These are phyloP conservation scores for Actinopyga echinites DNA, from an alignment of 53 echinoderm and acorn worm genomes.

Conservation along the genomic window DNA sequence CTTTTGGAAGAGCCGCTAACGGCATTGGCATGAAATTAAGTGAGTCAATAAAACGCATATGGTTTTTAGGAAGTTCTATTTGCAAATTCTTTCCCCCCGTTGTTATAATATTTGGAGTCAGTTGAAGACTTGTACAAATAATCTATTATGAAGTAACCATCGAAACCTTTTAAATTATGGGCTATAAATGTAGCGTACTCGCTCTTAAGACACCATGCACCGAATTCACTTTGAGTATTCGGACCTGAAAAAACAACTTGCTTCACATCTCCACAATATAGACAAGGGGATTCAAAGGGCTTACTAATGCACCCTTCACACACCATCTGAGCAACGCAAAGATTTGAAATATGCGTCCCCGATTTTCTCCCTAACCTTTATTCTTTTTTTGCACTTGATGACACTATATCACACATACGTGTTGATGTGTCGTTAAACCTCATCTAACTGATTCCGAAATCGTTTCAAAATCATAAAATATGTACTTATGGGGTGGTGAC, in stretches of 20 bases:
- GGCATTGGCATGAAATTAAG: constrained; percentile 52
- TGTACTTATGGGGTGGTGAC: not conserved
- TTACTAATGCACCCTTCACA: not conserved
- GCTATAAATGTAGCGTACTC: not conserved
- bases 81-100: constrained; percentile 36
- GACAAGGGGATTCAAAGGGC: not conserved
- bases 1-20: constrained; percentile 23
- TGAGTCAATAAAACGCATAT: constrained; percentile 25
- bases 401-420: too few relatives aligned
- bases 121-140: not conserved
- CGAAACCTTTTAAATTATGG: too few relatives aligned
- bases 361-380: too few relatives aligned
- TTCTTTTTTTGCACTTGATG: too few relatives aligned
- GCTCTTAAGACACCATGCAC: not conserved
- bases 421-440: too few relatives aligned
- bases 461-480: not conserved
- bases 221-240: not conserved
- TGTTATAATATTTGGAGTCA: constrained; percentile 21
- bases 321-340: constrained; percentile 21
- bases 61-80: not conserved
- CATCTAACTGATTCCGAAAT: constrained; percentile 8
- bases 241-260: constrained; percentile 7
- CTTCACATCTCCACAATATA: not conserved
- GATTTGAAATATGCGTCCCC: constrained; percentile 33
- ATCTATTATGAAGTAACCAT: constrained; percentile 9